Conservation (phyloP, 2,797 vertebrate genomes). For the Notamacropus eugenii region DNA sequence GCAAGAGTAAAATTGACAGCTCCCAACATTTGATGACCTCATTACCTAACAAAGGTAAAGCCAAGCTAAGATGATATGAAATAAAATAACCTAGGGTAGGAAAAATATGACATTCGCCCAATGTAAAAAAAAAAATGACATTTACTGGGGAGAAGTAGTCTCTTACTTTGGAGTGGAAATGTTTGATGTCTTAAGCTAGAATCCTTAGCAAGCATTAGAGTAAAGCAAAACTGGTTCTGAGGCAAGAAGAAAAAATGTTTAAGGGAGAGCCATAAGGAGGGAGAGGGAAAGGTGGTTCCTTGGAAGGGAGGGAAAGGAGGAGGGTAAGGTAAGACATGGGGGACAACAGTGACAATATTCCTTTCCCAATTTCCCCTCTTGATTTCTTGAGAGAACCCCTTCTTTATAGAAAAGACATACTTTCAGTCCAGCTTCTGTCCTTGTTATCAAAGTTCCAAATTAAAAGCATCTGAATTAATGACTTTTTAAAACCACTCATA, state of each 20-base stretch:
- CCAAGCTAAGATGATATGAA: not conserved
- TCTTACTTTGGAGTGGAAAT: not conserved
- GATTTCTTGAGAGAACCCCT: not conserved
- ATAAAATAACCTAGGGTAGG: not conserved
- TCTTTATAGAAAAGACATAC: not conserved
- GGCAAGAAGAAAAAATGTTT: conserved; percentile 39
- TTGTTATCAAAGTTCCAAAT: not conserved
- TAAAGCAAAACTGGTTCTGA: not conserved
- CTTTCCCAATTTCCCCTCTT: not conserved
- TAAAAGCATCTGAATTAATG: not conserved
- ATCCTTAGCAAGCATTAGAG: not conserved
- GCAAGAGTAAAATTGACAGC: not conserved
- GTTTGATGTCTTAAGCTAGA: not conserved
- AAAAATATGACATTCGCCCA: not conserved
- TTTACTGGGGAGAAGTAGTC: not conserved
- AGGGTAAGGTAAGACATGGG: not conserved
- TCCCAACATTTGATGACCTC: not conserved
- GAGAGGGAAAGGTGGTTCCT: not conserved
- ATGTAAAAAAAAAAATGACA: not conserved
- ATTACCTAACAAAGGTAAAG: not conserved
- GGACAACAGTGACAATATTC: not conserved
- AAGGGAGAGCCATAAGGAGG: conserved; percentile 5
- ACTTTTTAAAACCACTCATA: not conserved
- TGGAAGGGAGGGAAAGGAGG: not conserved
- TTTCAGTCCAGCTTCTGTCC: not conserved